A percentile compares a stretch with the other conserved stretches of the same genome.
Evolutionary conservation across 2,113 vertebrate species (phyloP).

Genomic region (Albula goreensis): DNA sequence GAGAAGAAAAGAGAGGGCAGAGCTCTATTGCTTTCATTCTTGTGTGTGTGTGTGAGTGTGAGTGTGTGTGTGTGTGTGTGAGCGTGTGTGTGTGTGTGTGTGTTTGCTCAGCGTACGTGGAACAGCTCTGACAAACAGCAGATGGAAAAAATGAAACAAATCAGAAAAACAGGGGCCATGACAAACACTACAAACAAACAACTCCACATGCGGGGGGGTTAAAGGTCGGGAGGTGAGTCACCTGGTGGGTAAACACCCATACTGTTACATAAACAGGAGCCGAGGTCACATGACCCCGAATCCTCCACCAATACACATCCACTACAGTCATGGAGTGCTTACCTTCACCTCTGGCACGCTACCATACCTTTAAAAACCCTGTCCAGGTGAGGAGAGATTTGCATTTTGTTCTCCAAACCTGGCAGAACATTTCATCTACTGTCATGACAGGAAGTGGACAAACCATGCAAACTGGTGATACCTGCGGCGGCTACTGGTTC

Average conservation of each 20-base stretch:
- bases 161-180: slow-evolving; percentile 43
- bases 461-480: neutral
- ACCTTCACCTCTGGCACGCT: too few relatives aligned
- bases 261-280: slow-evolving; percentile 52
- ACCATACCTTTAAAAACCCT: neutral
- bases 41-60: slow-evolving; percentile 30
- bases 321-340: too few relatives aligned
- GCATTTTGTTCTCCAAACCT: neutral
- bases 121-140: neutral
- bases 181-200: slow-evolving; percentile 40
- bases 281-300: slow-evolving; percentile 32
- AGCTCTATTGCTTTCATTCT: slow-evolving; percentile 5
- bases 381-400: neutral
- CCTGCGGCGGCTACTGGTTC: too few relatives aligned
- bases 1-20: slow-evolving; percentile 25
- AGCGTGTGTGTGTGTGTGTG: neutral
- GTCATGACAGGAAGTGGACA: neutral
- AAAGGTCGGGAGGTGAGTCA: slow-evolving; percentile 45
- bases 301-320: neutral
- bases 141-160: neutral
- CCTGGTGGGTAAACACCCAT: slow-evolving; percentile 47
- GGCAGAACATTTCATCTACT: neutral
- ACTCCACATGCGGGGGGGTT: slow-evolving; percentile 39
- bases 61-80: neutral
- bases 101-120: too few relatives aligned